Evolutionary conservation across 2,888 invertebrate genomes (phyloP), one percentile per base, ranked within the genome.

Genomic region (Apamea sordens): DNA sequence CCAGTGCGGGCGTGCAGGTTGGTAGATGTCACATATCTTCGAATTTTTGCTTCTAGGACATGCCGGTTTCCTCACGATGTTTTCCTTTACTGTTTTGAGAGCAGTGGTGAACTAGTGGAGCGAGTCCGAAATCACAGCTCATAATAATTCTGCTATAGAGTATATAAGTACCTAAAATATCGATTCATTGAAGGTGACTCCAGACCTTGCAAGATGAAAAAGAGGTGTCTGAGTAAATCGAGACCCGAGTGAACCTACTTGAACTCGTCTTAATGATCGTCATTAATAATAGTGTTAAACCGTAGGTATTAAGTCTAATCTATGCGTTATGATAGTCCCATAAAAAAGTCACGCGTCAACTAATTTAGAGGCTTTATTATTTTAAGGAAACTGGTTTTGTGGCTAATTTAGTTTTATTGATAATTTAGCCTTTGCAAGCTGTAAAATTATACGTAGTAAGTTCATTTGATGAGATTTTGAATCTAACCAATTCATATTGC

Each of bases 271-370:
- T 53, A 73, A 76, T 76, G 36, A 61, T 63, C 36, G 41, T 61
- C 59, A 86, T 83, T 76, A 80, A 84, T 73, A 71, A 68, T 56
- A 63, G 41, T 36, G 24, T 73, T 61, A 56, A 80, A 41, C 70
- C 36, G 24, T n/a, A 64, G 50, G 24, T 71, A 71, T 77, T 18
- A 41, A 41, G 36, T 78, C 36, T 71, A 53, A 83, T 84, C 61
- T 79, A 41, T 50, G 56, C 74, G 56, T 74, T 71, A 65, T 80
- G 72, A 84, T 85, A 44, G 68, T 68, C 28, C 47, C 56, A 80
- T 70, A 74, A 86, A 84, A 85, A 84, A 73, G 50, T 72, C 71
- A 73, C 65, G 21, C 44, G 59, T 61, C 68, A 65, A 77, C 73
- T 74, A 63, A 73, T 44, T 41, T 63, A 74, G 53, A 10, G 18